Evolutionary conservation across 2,797 vertebrate species (phyloP).

Genomic region (Picus viridis): DNA sequence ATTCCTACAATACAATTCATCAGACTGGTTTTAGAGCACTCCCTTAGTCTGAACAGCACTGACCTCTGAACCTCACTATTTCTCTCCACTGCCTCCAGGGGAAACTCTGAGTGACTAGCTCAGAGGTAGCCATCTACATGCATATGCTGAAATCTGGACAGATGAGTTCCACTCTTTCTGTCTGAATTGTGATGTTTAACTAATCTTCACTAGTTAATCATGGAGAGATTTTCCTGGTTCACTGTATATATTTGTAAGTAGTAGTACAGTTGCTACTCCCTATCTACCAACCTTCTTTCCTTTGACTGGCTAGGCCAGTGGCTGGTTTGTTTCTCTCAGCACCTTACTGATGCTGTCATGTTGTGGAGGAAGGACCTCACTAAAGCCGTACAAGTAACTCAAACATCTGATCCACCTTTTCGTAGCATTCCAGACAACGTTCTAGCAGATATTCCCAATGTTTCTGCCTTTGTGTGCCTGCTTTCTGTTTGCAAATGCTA

Average conservation of each 20-base stretch:
- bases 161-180: neutral
- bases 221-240: neutral
- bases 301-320: neutral
- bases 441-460: neutral
- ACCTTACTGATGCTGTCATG: neutral
- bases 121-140: neutral
- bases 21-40: too few species aligned
- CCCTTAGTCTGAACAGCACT: too few species aligned
- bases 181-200: constrained; percentile 9
- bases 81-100: too few species aligned
- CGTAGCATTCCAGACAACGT: neutral
- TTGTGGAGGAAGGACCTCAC: neutral
- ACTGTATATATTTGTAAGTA: constrained; percentile 6
- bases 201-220: neutral
- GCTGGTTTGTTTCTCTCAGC: neutral
- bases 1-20: too few species aligned
- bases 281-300: neutral
- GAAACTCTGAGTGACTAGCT: too few species aligned
- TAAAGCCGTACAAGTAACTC: neutral
- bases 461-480: neutral
- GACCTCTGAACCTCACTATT: too few species aligned
- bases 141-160: neutral
- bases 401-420: neutral
- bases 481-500: neutral
- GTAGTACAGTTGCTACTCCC: neutral